Percentiles rank a stretch among this genome's conserved stretches.
Conservation (phyloP, 2,888 invertebrate species). For the Steinernema hermaphroditum region DNA sequence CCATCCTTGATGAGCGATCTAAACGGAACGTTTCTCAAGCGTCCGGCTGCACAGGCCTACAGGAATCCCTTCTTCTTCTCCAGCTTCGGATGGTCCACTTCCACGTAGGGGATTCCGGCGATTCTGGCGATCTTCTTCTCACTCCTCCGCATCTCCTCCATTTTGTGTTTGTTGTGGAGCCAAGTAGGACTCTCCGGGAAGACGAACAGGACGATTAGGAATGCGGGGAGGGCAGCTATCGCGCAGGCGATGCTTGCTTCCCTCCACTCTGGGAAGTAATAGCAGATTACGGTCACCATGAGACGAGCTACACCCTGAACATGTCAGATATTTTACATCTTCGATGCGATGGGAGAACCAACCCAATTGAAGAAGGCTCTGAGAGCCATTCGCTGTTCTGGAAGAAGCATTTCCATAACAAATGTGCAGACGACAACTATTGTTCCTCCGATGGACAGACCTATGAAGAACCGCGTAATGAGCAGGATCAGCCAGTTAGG, state of each 20-base stretch:
- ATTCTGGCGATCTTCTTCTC: conserved; percentile 59
- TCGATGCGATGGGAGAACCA: background rate
- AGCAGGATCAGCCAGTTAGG: conserved; percentile 46
- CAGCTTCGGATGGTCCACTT: conserved; percentile 53
- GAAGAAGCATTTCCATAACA: conserved; percentile 65
- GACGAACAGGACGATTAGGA: conserved; percentile 60
- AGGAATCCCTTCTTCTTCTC: conserved; percentile 49
- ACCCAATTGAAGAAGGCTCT: conserved; percentile 66
- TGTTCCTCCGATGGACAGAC: conserved; percentile 57
- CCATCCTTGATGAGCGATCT: conserved; percentile 44
- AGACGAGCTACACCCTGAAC: conserved; percentile 54
- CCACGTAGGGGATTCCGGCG: conserved; percentile 57
- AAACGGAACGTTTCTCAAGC: background rate
- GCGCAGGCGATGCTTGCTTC: conserved; percentile 59
- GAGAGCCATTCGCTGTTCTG: conserved; percentile 64
- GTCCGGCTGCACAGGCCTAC: background rate
- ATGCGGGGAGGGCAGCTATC: conserved; percentile 55
- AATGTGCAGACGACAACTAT: conserved; percentile 64
- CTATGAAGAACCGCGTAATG: conserved; percentile 49
- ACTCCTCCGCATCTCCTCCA: conserved; percentile 57
- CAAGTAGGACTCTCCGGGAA: conserved; percentile 65
- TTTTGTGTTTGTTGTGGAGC: conserved; percentile 59
- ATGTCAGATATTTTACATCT: background rate
- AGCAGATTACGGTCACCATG: conserved; percentile 58
- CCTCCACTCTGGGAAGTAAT: conserved; percentile 61